phyloP scores from a whole-genome alignment of 2,113 vertebrate species.

The Ciconia boyciana region DNA sequence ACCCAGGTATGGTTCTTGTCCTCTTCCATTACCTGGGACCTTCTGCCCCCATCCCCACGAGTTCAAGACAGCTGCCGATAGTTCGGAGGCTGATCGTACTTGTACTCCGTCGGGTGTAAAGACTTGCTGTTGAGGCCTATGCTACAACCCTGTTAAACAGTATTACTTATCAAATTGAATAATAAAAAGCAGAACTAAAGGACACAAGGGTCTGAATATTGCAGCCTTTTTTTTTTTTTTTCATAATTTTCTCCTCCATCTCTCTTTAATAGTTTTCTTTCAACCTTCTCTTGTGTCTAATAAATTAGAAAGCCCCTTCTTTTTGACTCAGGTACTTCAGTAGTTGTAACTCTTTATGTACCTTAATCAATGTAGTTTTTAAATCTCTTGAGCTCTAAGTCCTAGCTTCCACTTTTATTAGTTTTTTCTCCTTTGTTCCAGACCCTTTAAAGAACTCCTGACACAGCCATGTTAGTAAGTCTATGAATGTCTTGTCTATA shows the following conservation, averaged over 20 bases:
- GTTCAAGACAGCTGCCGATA: background rate
- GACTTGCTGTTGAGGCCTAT: rapidly evolving
- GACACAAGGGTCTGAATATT: background rate
- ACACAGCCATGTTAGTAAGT: background rate
- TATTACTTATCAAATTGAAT: rapidly evolving
- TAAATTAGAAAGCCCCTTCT: background rate
- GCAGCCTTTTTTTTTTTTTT: background rate
- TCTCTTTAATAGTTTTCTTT: background rate
- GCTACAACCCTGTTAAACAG: background rate
- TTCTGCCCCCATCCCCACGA: rapidly evolving
- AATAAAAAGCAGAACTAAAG: background rate
- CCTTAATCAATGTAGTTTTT: background rate
- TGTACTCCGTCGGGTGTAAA: rapidly evolving
- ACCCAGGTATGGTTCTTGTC: background rate
- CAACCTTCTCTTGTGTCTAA: background rate
- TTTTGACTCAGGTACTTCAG: background rate
- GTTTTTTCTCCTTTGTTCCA: background rate
- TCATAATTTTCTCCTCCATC: background rate
- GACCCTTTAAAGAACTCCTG: background rate
- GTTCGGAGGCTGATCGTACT: too few relatives aligned
- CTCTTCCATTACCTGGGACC: background rate
- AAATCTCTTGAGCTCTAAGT: rapidly evolving
- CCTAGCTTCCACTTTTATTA: background rate
- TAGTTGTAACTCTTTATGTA: background rate
- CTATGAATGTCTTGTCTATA: background rate